Percentiles rank a stretch among this genome's conserved stretches.
These are phyloP conservation scores for Idaea biselata DNA, from an alignment of 2,888 invertebrate species.

Conservation along the genomic window DNA sequence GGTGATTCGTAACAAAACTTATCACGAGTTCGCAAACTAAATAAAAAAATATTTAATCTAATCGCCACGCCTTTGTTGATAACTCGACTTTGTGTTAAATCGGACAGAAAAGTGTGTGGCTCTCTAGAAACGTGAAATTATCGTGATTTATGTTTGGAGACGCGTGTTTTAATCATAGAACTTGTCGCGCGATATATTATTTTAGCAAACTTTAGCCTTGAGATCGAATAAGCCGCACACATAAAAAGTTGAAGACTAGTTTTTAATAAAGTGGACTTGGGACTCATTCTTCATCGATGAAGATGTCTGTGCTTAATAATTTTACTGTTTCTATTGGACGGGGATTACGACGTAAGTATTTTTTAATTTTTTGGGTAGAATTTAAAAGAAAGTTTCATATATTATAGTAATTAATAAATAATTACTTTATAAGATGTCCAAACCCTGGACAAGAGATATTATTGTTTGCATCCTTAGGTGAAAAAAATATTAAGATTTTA, in stretches of 20 bases:
- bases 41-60: conserved; percentile 35
- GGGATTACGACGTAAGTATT: conserved; percentile 65
- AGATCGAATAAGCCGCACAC: background rate
- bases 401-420: background rate
- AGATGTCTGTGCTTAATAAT: conserved; percentile 70
- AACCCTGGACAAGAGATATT: no score
- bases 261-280: conserved; percentile 21
- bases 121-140: conserved; percentile 12
- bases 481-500: no score
- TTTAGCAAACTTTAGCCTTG: background rate
- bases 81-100: conserved; percentile 26
- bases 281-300: conserved; percentile 19
- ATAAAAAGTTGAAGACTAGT: conserved; percentile 30
- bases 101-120: conserved; percentile 20
- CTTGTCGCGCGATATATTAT: background rate
- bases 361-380: conserved; percentile 9
- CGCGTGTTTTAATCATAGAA: conserved; percentile 21
- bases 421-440: no score
- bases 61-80: conserved; percentile 53
- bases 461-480: no score
- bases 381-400: conserved; percentile 8
- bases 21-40: conserved; percentile 25
- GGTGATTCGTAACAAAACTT: conserved; percentile 31
- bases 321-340: conserved; percentile 67
- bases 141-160: conserved; percentile 18